phyloP scores from a whole-genome alignment of 1,140 invertebrate genomes.

The Riptortus pedestris region DNA sequence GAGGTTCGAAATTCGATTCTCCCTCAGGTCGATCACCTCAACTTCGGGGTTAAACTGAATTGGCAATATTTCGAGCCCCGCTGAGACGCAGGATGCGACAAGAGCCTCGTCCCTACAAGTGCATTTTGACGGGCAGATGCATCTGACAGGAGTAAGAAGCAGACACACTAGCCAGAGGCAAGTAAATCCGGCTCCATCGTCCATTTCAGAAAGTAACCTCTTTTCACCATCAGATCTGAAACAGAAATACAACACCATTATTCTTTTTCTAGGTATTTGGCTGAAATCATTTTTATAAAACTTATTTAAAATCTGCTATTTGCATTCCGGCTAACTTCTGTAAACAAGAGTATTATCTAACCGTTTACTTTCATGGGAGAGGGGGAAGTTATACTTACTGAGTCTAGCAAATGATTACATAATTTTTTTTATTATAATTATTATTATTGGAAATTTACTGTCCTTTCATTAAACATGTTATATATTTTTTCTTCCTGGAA shows the following conservation, averaged over 20 bases:
- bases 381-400: background rate
- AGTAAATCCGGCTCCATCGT: slow-evolving; percentile 19
- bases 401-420: background rate
- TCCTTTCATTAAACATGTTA: no score
- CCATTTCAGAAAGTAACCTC: slow-evolving; percentile 18
- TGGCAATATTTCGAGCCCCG: slow-evolving; percentile 68
- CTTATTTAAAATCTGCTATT: background rate
- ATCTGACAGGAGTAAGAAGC: slow-evolving; percentile 37
- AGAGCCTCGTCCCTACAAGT: slow-evolving; percentile 67
- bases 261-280: background rate
- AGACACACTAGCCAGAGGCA: slow-evolving; percentile 23
- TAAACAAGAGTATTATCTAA: background rate
- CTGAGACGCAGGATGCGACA: slow-evolving; percentile 59
- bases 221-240: slow-evolving; percentile 27
- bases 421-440: background rate
- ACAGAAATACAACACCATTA: slow-evolving; percentile 11
- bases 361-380: background rate
- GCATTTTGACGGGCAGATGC: slow-evolving; percentile 68
- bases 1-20: slow-evolving; percentile 59
- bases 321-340: background rate
- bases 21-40: slow-evolving; percentile 60
- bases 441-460: no score
- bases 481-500: no score
- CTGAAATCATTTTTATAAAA: background rate
- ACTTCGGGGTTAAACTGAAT: slow-evolving; percentile 79